phyloP scores from a whole-genome alignment of 2,888 invertebrate genomes.

The Papilio demoleus region DNA sequence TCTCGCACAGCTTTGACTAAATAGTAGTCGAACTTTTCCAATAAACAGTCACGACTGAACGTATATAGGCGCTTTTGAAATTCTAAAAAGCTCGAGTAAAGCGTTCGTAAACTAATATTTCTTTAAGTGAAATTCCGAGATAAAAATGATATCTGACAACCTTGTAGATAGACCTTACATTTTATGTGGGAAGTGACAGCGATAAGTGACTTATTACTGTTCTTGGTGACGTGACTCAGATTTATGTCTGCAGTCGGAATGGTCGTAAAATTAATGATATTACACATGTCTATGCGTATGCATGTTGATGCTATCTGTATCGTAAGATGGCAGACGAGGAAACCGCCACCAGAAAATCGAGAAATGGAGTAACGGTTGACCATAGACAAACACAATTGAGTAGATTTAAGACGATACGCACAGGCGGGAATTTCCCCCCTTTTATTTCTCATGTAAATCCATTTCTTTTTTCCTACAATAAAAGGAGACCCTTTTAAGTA shows the following conservation, averaged over 20 bases:
- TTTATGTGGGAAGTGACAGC: conserved; percentile 2
- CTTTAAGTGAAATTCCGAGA: background rate
- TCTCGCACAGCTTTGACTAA: no score
- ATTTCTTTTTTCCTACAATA: no score
- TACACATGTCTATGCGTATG: background rate
- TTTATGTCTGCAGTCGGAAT: conserved; percentile 10
- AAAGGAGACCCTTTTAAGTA: no score
- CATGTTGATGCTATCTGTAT: background rate
- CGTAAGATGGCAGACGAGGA: background rate
- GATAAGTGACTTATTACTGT: conserved; percentile 13
- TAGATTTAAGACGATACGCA: no score
- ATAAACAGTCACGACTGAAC: no score
- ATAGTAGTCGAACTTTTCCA: no score
- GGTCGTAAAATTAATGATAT: conserved; percentile 14
- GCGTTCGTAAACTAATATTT: background rate
- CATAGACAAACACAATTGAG: no score
- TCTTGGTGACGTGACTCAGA: background rate
- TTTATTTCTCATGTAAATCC: no score
- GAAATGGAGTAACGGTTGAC: no score
- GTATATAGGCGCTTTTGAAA: no score
- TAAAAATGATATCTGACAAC: conserved; percentile 13
- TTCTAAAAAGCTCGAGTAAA: background rate
- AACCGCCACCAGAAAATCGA: no score
- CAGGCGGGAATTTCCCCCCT: no score
- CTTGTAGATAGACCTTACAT: conserved; percentile 11